Base-by-base conservation (phyloP, 2,797 vertebrate genomes). In the Macrochelys suwanniensis region DNA sequence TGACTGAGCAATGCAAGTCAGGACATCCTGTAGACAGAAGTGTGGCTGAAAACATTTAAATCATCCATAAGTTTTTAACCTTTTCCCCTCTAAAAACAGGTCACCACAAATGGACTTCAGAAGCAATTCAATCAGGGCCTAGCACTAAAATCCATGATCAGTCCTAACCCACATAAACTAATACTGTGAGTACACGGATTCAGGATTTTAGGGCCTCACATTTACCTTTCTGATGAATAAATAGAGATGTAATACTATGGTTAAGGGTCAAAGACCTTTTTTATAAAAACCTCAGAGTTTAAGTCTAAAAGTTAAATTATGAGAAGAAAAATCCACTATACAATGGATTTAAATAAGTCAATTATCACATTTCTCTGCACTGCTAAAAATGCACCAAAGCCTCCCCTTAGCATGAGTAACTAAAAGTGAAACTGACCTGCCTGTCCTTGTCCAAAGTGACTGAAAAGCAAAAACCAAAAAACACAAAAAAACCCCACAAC, bases 1-100 rank as follows among this genome's bases (percentile, higher is more conserved):
- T 0, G 19, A 83, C n/a, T 47, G 51, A 33, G 33, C 51, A 50
- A 3, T 17, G 49, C 7, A 28, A 59, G 0, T 0, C 1, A 6
- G 53, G 88, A 59, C 26, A 31, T 17, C 2, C 17, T 0, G 0
- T 80, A 1, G 45, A 31, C 0, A 15, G 2, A 83, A 54, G 57
- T n/a, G 7, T 10, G 2, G 42, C 50, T 1, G 16, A 53, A 82
- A 42, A 90, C 25, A 12, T 0, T 2, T 84, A 76, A 42, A 17
- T 37, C 82, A 11, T 0, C 0, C 9, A 77, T 74, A 61, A 80
- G 1, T 37, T n/a, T 42, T 5, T 12, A 19, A 7, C 42, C 6
- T 19, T 33, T 54, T 2, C 0, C 78, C 49, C 10, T 2, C 17
- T 33, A 84, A 51, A 19, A 79, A 17, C 84, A 68, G n/a, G 68